Evolutionary conservation across 2,113 vertebrate genomes (phyloP).

Genomic region (Balaenoptera acutorostrata): DNA sequence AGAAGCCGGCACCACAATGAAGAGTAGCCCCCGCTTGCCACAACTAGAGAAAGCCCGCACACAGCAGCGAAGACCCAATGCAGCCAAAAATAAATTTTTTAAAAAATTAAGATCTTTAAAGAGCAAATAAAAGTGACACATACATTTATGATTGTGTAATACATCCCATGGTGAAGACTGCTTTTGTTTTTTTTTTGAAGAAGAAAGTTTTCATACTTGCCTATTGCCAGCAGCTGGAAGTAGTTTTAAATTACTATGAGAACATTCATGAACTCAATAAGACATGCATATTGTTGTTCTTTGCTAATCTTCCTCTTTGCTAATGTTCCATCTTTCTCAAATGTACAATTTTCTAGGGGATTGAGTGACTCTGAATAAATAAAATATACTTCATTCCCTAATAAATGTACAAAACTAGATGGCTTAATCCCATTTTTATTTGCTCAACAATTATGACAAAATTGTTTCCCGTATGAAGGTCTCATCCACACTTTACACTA

Average conservation of each 20-base stretch:
- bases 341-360: slow-evolving; percentile 18
- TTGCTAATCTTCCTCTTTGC: slow-evolving; percentile 43
- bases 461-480: slow-evolving; percentile 10
- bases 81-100: no score
- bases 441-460: slow-evolving; percentile 45
- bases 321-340: background rate
- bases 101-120: background rate
- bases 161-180: slow-evolving; percentile 3
- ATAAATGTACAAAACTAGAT: slow-evolving; percentile 56
- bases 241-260: slow-evolving; percentile 34
- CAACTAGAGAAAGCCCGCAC: no score
- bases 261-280: slow-evolving; percentile 51
- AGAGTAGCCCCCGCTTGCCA: no score
- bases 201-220: slow-evolving; percentile 7
- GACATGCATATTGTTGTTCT: slow-evolving; percentile 65
- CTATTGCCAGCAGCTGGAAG: slow-evolving; percentile 32
- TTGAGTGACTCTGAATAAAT: slow-evolving; percentile 45
- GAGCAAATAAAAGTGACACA: slow-evolving; percentile 26
- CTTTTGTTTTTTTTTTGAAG: background rate
- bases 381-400: slow-evolving; percentile 2
- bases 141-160: slow-evolving; percentile 25
- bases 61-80: no score
- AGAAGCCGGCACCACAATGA: no score
- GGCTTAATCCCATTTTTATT: slow-evolving; percentile 27
- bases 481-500: background rate